Evolutionary conservation across 2,888 invertebrate species (phyloP), one percentile per base, ranked within the genome.

Genomic region (Acronicta alni): DNA sequence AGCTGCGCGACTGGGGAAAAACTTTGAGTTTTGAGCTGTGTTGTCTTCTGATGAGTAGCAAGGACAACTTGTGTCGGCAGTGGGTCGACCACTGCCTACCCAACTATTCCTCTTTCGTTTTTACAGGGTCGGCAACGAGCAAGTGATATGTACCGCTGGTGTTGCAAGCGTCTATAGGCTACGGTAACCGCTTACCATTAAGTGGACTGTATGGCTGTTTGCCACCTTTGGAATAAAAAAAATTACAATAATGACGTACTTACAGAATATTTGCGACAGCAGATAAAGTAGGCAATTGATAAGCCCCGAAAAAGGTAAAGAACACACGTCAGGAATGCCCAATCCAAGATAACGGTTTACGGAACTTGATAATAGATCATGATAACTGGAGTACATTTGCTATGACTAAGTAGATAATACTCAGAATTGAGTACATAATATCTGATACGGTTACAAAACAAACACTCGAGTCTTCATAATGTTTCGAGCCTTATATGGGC

Each of bases 401-500:
- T 57, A 30, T 72, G 73, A 72, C 35, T 35, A 35, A 32, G 35
- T n/a, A 35, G n/a, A 12, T 60, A 59, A 67, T 49, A 16, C 35
- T 12, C 8, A 17, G 39, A 60, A 67, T 58, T 72, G 68, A 67
- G 54, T 60, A 61, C 54, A 51, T 59, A 48, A 60, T 26, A 37
- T 16, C 37, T 73, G 67, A 67, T 67, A 73, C 55, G 38, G 30
- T 18, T 12, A 8, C 10, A 20, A 39, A 26, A 43, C 20, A 42
- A 44, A 53, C 49, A 26, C 18, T 41, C 20, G 12, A 0, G 5
- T 16, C 35, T 17, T n/a, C 16, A 39, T 39, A 38, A n/a, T 30
- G 32, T n/a, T 66, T 38, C 18, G 52, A 32, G 15, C 67, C 67
- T 42, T 67, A 52, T 72, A 67, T 37, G 67, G 67, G n/a, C 45